Percentiles rank a stretch among this genome's conserved stretches.
These are phyloP conservation scores for Corythucha ciliata DNA, from an alignment of 2,888 invertebrate genomes.

Conservation along the genomic window DNA sequence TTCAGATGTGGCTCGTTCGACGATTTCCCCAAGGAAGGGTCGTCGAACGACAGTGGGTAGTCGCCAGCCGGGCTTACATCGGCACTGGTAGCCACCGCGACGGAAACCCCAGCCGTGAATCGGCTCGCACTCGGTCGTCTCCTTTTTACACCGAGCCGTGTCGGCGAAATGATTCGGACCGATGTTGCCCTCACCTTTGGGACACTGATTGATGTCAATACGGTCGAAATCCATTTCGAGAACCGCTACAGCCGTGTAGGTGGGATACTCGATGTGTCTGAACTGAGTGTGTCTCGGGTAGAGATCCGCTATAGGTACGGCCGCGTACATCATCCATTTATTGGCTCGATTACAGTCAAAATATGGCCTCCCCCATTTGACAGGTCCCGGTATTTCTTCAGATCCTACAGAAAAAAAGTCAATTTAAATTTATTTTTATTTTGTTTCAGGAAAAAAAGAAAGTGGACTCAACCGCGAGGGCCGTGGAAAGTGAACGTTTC, in stretches of 20 bases:
- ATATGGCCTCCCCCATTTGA: slow-evolving; percentile 89
- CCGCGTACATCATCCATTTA: slow-evolving; percentile 90
- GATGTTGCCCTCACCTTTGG: slow-evolving; percentile 75
- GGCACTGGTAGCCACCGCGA: slow-evolving; percentile 89
- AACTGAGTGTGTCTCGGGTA: slow-evolving; percentile 88
- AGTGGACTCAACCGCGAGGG: slow-evolving; percentile 53
- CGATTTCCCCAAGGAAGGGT: slow-evolving; percentile 85
- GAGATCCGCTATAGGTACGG: slow-evolving; percentile 90
- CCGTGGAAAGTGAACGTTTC: slow-evolving; percentile 95
- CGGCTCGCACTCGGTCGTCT: slow-evolving; percentile 93
- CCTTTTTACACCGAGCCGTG: slow-evolving; percentile 82
- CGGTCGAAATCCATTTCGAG: slow-evolving; percentile 94
- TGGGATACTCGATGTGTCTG: slow-evolving; percentile 86
- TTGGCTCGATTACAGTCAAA: slow-evolving; percentile 93
- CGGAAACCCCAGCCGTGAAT: slow-evolving; percentile 92
- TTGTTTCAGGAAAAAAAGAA: slow-evolving; percentile 22
- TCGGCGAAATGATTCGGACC: slow-evolving; percentile 80
- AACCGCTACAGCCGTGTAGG: slow-evolving; percentile 86
- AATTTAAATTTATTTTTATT: too few relatives aligned
- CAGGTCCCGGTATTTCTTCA: slow-evolving; percentile 84
- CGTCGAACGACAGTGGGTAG: slow-evolving; percentile 77
- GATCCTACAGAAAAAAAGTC: slow-evolving; percentile 46
- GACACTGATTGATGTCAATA: slow-evolving; percentile 96
- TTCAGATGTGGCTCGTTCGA: slow-evolving; percentile 84
- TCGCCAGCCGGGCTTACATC: slow-evolving; percentile 81